Base-by-base conservation (phyloP, 2,797 vertebrate species). In the Syndactyla subalaris region DNA sequence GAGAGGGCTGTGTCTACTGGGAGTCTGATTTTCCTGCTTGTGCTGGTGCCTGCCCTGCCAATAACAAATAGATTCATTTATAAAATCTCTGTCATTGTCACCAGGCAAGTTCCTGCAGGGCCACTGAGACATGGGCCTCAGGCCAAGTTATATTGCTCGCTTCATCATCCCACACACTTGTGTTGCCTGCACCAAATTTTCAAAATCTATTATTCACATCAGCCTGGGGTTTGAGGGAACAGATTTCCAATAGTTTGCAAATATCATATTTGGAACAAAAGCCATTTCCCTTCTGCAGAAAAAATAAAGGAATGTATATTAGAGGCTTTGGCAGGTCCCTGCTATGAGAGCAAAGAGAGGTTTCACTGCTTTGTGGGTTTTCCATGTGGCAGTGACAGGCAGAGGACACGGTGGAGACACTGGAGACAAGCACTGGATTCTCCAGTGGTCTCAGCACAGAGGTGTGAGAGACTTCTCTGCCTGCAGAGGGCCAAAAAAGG, bases 31-130 rank as follows among this genome's bases (percentile, higher is more conserved):
- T 55, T 7, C 76, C 83, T 72, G 36, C 76, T 88, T 22, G 1
- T 72, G 90, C 78, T 22, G 6, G 18, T 5, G 49, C 76, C 90
- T 85, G 72, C 82, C 82, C 74, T 92, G 92, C 93, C 94, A 91
- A 80, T 79, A 91, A 74, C 86, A 91, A 91, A 94, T 18, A 89
- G 80, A 87, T 82, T 80, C 90, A 76, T 92, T 94, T 94, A 85
- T 67, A 91, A 87, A 91, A 93, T 38, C 74, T 49, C 84, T 88
- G 86, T 87, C 93, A 41, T 9, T 85, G 86, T 96, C 95, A 96
- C 93, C 63, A 57, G 81, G 81, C 67, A 74, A 36, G 90, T 61
- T 90, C 54, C 94, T 93, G 45, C 88, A 34, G 88, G 88, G 80
- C 77, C 87, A 66, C 36, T 0, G 22, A 93, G 88, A 41, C n/a